Evolutionary conservation across 2,888 invertebrate genomes (phyloP).

Genomic region (Disparrhopalites patrizii): DNA sequence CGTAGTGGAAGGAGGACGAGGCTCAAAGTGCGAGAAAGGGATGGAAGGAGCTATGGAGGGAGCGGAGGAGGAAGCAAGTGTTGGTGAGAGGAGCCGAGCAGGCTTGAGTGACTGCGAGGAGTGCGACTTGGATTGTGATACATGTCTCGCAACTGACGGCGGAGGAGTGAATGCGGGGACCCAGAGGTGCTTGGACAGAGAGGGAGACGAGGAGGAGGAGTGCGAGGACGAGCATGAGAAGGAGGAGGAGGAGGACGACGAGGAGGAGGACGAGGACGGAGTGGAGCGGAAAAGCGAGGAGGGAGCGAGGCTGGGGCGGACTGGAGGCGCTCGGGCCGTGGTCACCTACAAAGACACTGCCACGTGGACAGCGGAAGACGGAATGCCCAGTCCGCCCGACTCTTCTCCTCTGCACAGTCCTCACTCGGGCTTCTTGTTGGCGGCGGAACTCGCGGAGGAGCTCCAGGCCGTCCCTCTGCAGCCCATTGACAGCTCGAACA

Average conservation of each 20-base stretch:
- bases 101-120: too few species aligned
- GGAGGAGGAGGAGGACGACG: background rate
- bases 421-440: background rate
- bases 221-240: background rate
- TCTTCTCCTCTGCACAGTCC: conserved; percentile 45
- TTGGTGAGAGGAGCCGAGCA: too few species aligned
- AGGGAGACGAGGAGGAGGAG: background rate
- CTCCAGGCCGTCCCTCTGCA: background rate
- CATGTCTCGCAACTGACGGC: too few species aligned
- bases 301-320: background rate
- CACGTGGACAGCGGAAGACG: conserved; percentile 48
- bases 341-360: conserved; percentile 41
- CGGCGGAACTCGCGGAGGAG: background rate
- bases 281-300: background rate
- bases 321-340: background rate
- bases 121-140: too few species aligned
- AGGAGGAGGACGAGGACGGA: background rate
- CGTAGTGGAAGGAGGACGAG: background rate
- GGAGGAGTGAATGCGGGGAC: too few species aligned
- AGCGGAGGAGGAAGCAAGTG: background rate
- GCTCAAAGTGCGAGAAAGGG: background rate
- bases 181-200: background rate
- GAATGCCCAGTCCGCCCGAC: conserved; percentile 45
- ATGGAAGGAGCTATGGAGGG: background rate
- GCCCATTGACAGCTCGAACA: background rate